Base-by-base conservation (phyloP, 1,140 invertebrate genomes). In the Aphidius ervi region DNA sequence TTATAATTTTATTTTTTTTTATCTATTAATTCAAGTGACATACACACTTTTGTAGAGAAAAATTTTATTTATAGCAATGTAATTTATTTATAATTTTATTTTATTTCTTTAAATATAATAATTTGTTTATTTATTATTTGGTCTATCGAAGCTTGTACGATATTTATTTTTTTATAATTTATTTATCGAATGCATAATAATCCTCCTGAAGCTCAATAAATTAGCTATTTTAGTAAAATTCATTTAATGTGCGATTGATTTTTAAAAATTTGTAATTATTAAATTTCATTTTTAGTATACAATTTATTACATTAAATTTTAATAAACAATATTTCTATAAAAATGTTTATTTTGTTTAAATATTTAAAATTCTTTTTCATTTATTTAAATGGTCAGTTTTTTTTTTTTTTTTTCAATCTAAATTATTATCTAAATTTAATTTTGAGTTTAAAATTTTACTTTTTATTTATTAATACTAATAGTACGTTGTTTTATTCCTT, bases 141-240 rank as follows among this genome's bases (percentile, higher is more conserved):
- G 63, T 64, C 63, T 64, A 64, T 63, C 48, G 59, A 64, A 64
- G 63, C 62, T 63, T 60, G 58, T 63, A 63, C 62, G 46, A 55
- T 59, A 45, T 58, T 53, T 58, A 53, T 9, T 63, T 42, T 45
- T 54, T 16, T 20, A 46, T 42, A 39, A 56, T n/a, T 20, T 58
- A 31, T 41, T 9, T 45, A 20, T 53, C n/a, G 10, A 23, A 61
- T 46, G 16, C 56, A 43, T 47, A 41, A 48, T 23, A 6, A 50
- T 62, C 56, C 47, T 61, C 55, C 54, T 56, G 23, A 31, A 31
- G 23, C 4, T 31, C 4, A 31, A 31, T 31, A 3, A 31, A 31
- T 31, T 31, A 31, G 2, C 23, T 31, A 1, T 31, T 31, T 3
- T 23, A 23, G 3, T 23, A 31, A 31, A 31, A 31, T 31, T 31